A percentile compares a stretch with the other conserved stretches of the same genome.
These are phyloP conservation scores for Dynastes hyllus DNA, from an alignment of 2,888 invertebrate species.

Conservation along the genomic window DNA sequence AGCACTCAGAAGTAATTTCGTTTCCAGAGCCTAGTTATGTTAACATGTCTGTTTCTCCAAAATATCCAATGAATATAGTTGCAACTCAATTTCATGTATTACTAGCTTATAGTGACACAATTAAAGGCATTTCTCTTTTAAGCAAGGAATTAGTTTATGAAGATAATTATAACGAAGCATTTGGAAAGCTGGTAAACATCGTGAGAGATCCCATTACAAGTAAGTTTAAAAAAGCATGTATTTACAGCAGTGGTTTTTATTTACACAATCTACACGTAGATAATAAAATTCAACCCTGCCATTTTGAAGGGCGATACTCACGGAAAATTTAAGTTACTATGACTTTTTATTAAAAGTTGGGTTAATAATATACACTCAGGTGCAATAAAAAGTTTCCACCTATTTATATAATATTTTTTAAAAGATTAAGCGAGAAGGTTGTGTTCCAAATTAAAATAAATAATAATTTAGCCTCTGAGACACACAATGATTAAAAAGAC, in stretches of 20 bases:
- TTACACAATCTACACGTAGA: too few relatives aligned
- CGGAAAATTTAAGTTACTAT: too few relatives aligned
- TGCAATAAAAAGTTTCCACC: too few relatives aligned
- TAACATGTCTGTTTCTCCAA: conserved; percentile 65
- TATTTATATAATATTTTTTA: too few relatives aligned
- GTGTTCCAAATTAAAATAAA: too few relatives aligned
- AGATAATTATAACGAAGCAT: conserved; percentile 86
- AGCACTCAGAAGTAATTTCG: conserved; percentile 60
- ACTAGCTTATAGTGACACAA: conserved; percentile 86
- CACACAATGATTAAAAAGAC: too few relatives aligned
- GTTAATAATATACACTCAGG: too few relatives aligned
- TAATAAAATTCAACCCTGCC: too few relatives aligned
- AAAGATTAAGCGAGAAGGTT: too few relatives aligned
- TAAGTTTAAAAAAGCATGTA: conserved; percentile 49
- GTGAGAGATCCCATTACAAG: conserved; percentile 85
- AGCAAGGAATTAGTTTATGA: conserved; percentile 91
- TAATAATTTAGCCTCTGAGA: too few relatives aligned
- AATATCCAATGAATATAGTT: conserved; percentile 82
- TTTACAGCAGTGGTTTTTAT: not conserved
- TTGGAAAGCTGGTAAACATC: conserved; percentile 86
- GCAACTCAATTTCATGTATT: conserved; percentile 94
- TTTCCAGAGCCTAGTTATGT: conserved; percentile 68
- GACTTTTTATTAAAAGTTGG: too few relatives aligned
- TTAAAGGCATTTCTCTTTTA: conserved; percentile 88
- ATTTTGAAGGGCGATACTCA: too few relatives aligned